Percentiles rank a stretch among this genome's conserved stretches.
These are phyloP conservation scores for Crax fasciolata DNA, from an alignment of 2,797 vertebrate genomes.

Conservation along the genomic window DNA sequence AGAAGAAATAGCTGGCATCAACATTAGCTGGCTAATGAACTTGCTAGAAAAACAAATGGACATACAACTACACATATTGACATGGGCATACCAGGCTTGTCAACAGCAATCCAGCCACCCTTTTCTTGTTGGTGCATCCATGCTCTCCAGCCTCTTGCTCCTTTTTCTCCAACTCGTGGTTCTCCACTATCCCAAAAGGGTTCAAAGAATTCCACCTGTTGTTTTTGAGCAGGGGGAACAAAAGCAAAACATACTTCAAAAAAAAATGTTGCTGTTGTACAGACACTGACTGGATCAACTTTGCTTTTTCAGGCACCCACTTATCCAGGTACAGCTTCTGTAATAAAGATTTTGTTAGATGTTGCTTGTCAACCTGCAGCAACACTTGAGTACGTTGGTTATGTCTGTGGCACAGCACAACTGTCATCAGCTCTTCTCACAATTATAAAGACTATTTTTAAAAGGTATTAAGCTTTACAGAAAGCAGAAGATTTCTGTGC, in stretches of 20 bases:
- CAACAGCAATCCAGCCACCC: slow-evolving; percentile 92
- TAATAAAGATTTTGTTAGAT: not conserved
- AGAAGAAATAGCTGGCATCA: not conserved
- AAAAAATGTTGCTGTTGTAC: not conserved
- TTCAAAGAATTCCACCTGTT: slow-evolving; percentile 96
- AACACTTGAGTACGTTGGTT: not conserved
- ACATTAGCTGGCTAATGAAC: not conserved
- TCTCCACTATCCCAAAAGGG: slow-evolving; percentile 98
- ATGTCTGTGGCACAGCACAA: not conserved
- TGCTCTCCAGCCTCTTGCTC: slow-evolving; percentile 93
- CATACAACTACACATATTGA: rapidly evolving
- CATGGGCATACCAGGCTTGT: slow-evolving; percentile 82
- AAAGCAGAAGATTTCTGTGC: not conserved
- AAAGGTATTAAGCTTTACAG: not conserved
- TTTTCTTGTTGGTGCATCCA: slow-evolving; percentile 98
- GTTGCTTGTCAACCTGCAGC: not conserved
- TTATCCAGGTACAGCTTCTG: not conserved
- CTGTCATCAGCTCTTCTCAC: not conserved
- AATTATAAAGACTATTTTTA: not conserved
- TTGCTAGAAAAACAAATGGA: not conserved
- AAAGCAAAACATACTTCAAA: not conserved
- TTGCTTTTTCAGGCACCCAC: not conserved
- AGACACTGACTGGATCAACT: not conserved
- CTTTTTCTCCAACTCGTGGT: slow-evolving; percentile 91
- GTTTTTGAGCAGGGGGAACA: not conserved